phyloP scores from a whole-genome alignment of 2,113 vertebrate species.

The Theristicus caerulescens region DNA sequence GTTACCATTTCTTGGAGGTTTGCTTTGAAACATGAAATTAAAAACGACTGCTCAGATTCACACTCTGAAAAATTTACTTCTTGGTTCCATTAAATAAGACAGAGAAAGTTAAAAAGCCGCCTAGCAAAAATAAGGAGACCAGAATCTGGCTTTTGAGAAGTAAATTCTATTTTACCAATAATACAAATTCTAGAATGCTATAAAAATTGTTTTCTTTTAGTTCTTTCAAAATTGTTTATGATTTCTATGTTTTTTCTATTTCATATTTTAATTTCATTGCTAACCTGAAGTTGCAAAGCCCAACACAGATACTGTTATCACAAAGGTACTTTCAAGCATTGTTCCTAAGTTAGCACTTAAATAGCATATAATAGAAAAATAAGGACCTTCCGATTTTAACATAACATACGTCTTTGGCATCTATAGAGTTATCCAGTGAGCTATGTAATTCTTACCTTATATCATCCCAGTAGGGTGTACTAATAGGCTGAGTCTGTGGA shows the following conservation, averaged over 20 bases:
- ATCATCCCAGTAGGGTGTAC: neutral
- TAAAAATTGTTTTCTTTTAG: neutral
- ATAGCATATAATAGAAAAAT: neutral
- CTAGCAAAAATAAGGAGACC: neutral
- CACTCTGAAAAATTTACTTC: neutral
- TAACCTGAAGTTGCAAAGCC: neutral
- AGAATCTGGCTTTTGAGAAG: neutral
- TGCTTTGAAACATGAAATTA: neutral
- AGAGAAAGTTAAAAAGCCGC: neutral
- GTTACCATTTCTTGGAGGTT: neutral
- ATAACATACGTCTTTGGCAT: neutral
- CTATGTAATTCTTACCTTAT: constrained; percentile 17
- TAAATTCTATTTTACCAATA: neutral
- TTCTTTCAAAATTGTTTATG: neutral
- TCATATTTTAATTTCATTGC: neutral
- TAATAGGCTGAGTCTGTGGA: neutral
- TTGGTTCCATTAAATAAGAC: neutral
- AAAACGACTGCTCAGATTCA: neutral
- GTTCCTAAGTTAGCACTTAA: neutral
- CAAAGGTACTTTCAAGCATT: neutral
- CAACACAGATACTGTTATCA: neutral
- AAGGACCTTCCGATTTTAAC: neutral
- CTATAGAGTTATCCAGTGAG: neutral
- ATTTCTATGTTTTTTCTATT: neutral
- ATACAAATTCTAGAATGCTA: neutral